Conservation (phyloP, 2,797 vertebrate genomes). For the Hoplostethus atlanticus region DNA sequence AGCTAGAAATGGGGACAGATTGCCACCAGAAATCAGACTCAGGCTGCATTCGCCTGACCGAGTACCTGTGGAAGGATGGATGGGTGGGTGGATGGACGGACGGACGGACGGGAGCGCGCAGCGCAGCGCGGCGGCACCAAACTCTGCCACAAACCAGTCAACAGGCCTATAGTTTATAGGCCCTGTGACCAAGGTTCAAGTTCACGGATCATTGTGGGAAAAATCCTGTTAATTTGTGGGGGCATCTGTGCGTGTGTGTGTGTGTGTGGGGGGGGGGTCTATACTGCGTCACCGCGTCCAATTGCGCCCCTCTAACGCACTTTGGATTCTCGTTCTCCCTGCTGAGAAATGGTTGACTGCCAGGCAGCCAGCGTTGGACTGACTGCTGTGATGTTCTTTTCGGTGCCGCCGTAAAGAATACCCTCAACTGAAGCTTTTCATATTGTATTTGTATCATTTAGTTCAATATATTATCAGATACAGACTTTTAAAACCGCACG, state of each 20-base stretch:
- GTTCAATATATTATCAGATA: neutral
- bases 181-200: constrained; percentile 18
- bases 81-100: too few relatives aligned
- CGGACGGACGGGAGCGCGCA: constrained; percentile 56
- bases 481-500: neutral
- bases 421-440: too few relatives aligned
- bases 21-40: constrained; percentile 6
- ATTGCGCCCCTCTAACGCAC: constrained; percentile 23
- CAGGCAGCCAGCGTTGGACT: neutral
- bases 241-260: neutral
- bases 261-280: neutral
- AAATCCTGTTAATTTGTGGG: constrained; percentile 33
- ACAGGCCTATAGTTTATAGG: constrained; percentile 11
- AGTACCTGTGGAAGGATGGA: constrained; percentile 72
- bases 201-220: constrained; percentile 30
- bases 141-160: constrained; percentile 26
- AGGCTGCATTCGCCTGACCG: constrained; percentile 31
- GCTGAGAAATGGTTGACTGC: constrained; percentile 14
- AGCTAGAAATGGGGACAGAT: constrained; percentile 14
- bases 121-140: constrained; percentile 48
- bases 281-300: constrained; percentile 50
- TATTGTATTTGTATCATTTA: neutral
- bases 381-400: neutral
- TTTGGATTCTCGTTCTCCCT: constrained; percentile 22
- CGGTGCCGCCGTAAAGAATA: neutral